phyloP scores from a whole-genome alignment of 2,888 invertebrate genomes.

The Pachydiplax longipennis region DNA sequence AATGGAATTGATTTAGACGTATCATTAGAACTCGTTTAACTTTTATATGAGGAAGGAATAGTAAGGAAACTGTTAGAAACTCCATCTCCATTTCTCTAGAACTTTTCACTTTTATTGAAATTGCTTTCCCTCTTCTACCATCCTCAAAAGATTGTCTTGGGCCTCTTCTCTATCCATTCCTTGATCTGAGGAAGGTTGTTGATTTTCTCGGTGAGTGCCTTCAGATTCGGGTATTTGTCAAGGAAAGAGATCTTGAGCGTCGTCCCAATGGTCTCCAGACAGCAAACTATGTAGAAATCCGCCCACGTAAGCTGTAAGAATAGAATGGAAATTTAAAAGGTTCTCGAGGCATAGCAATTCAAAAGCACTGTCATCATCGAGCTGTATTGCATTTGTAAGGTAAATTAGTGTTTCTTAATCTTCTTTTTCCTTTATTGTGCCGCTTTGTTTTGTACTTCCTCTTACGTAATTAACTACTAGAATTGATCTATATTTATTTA shows the following conservation, averaged over 20 bases:
- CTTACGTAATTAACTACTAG: too few relatives aligned
- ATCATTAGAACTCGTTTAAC: too few relatives aligned
- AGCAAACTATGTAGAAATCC: neutral
- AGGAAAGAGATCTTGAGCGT: neutral
- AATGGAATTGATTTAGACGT: too few relatives aligned
- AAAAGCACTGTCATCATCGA: too few relatives aligned
- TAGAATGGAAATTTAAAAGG: neutral
- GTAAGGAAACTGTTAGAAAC: too few relatives aligned
- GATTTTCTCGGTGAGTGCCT: slow-evolving; percentile 4
- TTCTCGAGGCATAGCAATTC: too few relatives aligned
- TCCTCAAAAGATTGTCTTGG: neutral
- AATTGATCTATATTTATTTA: too few relatives aligned
- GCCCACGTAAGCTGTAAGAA: slow-evolving; percentile 15
- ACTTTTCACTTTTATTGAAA: neutral
- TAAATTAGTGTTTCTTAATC: too few relatives aligned
- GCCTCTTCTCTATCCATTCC: slow-evolving; percentile 16
- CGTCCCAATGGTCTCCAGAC: neutral
- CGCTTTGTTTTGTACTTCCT: too few relatives aligned
- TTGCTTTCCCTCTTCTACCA: neutral
- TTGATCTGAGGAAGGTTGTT: slow-evolving; percentile 5
- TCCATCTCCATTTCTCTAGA: neutral
- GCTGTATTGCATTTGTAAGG: too few relatives aligned
- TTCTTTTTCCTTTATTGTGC: too few relatives aligned
- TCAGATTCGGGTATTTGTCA: slow-evolving; percentile 11
- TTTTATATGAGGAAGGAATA: too few relatives aligned